phyloP scores from a whole-genome alignment of 2,888 invertebrate genomes.

The Himalopsyche kuldschensis region DNA sequence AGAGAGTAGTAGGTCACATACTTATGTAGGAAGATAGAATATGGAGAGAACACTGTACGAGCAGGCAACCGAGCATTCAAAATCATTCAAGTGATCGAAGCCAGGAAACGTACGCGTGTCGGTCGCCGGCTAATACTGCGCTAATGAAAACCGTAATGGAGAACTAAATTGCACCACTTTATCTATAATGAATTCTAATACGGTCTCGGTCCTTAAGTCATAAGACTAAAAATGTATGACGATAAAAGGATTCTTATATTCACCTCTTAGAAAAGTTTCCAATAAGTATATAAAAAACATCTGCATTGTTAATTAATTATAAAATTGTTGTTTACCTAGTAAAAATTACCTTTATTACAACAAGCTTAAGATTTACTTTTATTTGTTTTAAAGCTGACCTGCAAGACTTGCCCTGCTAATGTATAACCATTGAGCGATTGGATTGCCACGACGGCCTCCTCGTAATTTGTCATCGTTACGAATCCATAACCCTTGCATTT shows the following conservation, averaged over 20 bases:
- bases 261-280: slow-evolving; percentile 37
- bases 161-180: slow-evolving; percentile 38
- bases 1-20: slow-evolving; percentile 34
- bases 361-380: slow-evolving; percentile 73
- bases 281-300: slow-evolving; percentile 38
- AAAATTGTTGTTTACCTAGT: slow-evolving; percentile 38
- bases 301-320: slow-evolving; percentile 36
- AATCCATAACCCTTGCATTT: slow-evolving; percentile 99
- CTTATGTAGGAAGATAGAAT: slow-evolving; percentile 36
- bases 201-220: slow-evolving; percentile 26
- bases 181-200: slow-evolving; percentile 31
- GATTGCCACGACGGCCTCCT: slow-evolving; percentile 94
- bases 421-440: slow-evolving; percentile 96
- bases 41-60: slow-evolving; percentile 23
- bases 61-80: slow-evolving; percentile 21
- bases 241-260: slow-evolving; percentile 29
- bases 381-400: slow-evolving; percentile 96
- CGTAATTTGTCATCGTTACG: slow-evolving; percentile 98
- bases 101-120: slow-evolving; percentile 13
- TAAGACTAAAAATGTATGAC: slow-evolving; percentile 30
- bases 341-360: slow-evolving; percentile 56
- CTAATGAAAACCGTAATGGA: slow-evolving; percentile 32
- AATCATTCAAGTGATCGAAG: slow-evolving; percentile 13
- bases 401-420: slow-evolving; percentile 91
- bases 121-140: background rate